Percentiles rank a stretch among this genome's conserved stretches.
These are phyloP conservation scores for Thryonomys swinderianus DNA, from an alignment of 2,113 vertebrate species.

Conservation along the genomic window DNA sequence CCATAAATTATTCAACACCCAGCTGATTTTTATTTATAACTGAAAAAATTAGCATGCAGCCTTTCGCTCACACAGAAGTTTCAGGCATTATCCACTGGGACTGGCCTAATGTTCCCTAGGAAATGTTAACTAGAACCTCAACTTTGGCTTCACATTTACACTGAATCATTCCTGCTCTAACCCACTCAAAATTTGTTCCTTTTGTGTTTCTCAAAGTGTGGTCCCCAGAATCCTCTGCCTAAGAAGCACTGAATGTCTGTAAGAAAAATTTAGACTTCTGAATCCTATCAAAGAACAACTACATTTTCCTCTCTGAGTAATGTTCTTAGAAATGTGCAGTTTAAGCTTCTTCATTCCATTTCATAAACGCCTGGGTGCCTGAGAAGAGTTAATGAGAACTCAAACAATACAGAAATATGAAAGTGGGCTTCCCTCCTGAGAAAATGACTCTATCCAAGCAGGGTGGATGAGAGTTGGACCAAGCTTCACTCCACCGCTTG, in stretches of 20 bases:
- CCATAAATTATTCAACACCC: constrained; percentile 76
- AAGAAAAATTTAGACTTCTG: constrained; percentile 16
- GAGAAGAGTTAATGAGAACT: neutral
- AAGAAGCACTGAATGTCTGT: neutral
- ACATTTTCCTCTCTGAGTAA: neutral
- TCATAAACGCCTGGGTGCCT: neutral
- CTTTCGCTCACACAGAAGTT: constrained; percentile 33
- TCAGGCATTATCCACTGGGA: constrained; percentile 1
- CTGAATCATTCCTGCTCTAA: neutral
- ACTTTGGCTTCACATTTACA: constrained; percentile 49
- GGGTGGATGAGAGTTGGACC: neutral
- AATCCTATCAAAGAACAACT: neutral
- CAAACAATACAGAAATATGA: neutral
- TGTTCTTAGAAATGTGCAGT: neutral
- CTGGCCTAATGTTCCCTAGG: neutral
- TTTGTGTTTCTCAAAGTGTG: constrained; percentile 4
- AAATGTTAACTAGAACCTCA: constrained; percentile 23
- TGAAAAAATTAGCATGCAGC: constrained; percentile 73
- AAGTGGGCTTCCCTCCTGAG: neutral
- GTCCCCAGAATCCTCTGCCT: neutral
- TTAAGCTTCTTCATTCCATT: neutral
- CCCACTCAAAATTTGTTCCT: constrained; percentile 15
- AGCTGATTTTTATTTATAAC: constrained; percentile 80
- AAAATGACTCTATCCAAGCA: neutral
- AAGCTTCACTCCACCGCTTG: neutral